Evolutionary conservation across 2,797 vertebrate genomes (phyloP), one percentile per base, ranked within the genome.

Genomic region (Acipenser ruthenus): DNA sequence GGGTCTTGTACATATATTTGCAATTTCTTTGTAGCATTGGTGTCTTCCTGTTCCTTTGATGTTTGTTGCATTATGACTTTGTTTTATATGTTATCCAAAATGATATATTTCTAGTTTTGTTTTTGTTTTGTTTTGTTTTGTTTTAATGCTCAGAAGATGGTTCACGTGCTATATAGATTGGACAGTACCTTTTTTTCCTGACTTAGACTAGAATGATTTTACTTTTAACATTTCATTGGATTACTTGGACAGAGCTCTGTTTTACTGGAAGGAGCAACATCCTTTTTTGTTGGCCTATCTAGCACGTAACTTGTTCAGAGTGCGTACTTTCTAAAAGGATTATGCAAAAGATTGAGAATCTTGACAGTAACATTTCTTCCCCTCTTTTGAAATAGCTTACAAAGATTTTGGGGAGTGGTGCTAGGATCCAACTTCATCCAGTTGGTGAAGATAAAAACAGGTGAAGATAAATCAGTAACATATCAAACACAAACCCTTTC

Each of bases 1-100:
- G 95, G 95, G 96, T 98, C 93, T 93, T 94, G 95, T 96, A 95
- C 91, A 97, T 96, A 96, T 87, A 93, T 93, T 93, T 93, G 87
- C 84, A 91, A 91, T 95, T 95, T 94, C 83, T 96, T 96, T 95
- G 94, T 97, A 95, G 92, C 95, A 96, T 95, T 90, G 87, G 92
- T 90, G 89, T 96, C 93, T 94, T 94, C 91, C 91, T 92, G 90
- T 95, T 91, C 89, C 86, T 91, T 79, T 87, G 37, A 88, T 89
- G 88, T 91, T 84, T 88, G 85, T 88, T 88, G 80, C 85, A 81
- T 90, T 91, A 89, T 79, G 72, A 92, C 88, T 93, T 96, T 92
- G 90, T 92, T 95, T 93, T 91, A 87, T 90, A 89, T 86, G 85
- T 91, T 86, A 88, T 77, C 90, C 84, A 86, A 87, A 89, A 87